Evolutionary conservation across 1,140 invertebrate species (phyloP).

Genomic region (Euwallacea fornicatus): DNA sequence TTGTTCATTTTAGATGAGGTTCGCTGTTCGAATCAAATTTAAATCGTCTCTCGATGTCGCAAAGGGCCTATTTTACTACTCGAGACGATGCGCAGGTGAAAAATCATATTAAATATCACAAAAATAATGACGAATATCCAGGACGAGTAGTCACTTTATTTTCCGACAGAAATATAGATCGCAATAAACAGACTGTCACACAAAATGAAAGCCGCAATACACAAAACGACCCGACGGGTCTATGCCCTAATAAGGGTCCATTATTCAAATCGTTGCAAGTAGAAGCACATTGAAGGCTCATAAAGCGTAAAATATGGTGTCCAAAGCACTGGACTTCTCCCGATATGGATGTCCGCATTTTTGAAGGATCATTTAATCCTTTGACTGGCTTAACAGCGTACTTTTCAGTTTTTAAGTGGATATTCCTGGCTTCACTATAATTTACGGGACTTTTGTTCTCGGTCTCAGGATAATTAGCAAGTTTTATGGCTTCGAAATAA

Average conservation of each 20-base stretch:
- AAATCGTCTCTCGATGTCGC: no score
- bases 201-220: slow-evolving; percentile 15
- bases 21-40: neutral
- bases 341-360: slow-evolving; percentile 40
- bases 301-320: slow-evolving; percentile 38
- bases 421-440: slow-evolving; percentile 21
- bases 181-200: neutral
- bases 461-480: slow-evolving; percentile 10
- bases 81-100: no score
- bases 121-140: no score
- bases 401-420: slow-evolving; percentile 35
- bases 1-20: neutral
- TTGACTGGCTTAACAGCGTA: slow-evolving; percentile 39
- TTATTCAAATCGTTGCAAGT: slow-evolving; percentile 33
- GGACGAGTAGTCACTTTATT: no score
- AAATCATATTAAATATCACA: no score
- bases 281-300: slow-evolving; percentile 31
- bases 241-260: slow-evolving; percentile 30
- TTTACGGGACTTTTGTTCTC: slow-evolving; percentile 26
- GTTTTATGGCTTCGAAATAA: slow-evolving; percentile 16
- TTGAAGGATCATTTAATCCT: slow-evolving; percentile 47
- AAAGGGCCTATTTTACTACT: no score
- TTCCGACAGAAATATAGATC: neutral
- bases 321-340: slow-evolving; percentile 33
- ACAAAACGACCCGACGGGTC: slow-evolving; percentile 13